These are phyloP conservation scores for Hemicentrotus pulcherrimus DNA, from an alignment of 35 echinoderm and acorn worm species.

Conservation along the genomic window DNA sequence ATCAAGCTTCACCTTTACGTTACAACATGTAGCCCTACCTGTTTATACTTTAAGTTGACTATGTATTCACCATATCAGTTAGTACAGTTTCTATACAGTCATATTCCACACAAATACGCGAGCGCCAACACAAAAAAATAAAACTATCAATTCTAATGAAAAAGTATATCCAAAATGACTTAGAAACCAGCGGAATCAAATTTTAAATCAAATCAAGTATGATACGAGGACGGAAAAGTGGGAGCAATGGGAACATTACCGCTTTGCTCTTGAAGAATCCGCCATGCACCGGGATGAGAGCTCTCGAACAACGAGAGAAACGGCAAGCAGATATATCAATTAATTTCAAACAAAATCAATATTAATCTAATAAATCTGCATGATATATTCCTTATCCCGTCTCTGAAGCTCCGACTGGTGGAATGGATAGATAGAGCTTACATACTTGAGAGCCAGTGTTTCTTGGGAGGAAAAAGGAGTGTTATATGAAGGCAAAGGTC, in stretches of 20 bases:
- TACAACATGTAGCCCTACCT: no score
- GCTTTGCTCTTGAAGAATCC: not conserved
- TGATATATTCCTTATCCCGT: not conserved
- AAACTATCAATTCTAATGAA: not conserved
- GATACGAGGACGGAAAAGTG: not conserved
- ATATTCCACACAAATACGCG: no score
- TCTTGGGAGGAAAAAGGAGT: not conserved
- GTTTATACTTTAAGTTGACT: no score
- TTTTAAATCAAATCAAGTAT: not conserved
- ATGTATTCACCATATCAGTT: no score
- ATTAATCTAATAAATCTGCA: not conserved
- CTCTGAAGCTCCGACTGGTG: not conserved
- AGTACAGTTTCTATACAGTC: no score
- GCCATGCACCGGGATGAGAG: not conserved
- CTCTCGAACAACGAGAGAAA: not conserved
- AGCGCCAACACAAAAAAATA: no score
- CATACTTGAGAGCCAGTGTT: not conserved
- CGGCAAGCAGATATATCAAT: constrained; percentile 17
- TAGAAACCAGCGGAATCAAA: not conserved
- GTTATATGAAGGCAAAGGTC: not conserved
- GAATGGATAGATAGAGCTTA: not conserved
- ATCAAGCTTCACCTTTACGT: no score
- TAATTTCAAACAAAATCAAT: constrained; percentile 20
- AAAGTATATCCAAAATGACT: not conserved
- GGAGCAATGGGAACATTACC: not conserved